Conservation (phyloP, 2,888 invertebrate genomes). For the Vannuccia rotundouncinata region DNA sequence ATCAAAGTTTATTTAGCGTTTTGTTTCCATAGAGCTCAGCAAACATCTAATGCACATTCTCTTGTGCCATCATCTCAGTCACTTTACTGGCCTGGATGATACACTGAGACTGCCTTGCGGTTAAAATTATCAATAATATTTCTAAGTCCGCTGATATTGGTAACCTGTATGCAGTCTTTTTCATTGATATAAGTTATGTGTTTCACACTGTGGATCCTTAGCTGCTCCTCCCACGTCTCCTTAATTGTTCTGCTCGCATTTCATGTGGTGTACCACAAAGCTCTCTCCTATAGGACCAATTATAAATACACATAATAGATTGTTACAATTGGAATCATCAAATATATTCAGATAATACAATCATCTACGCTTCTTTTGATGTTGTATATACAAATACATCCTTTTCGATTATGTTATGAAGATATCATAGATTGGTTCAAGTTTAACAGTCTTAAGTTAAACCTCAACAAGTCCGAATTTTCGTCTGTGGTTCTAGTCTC, state of each 20-base stretch:
- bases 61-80: constrained; percentile 10
- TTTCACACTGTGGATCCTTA: not conserved
- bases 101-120: constrained; percentile 17
- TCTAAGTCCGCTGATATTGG: not conserved
- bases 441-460: no score
- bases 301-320: not conserved
- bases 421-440: no score
- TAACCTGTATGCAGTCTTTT: not conserved
- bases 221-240: not conserved
- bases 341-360: not conserved
- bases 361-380: not conserved
- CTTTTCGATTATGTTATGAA: no score
- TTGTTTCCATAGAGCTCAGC: constrained; percentile 12
- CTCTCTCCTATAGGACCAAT: not conserved
- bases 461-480: no score
- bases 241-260: not conserved
- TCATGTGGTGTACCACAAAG: not conserved
- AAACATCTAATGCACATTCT: constrained; percentile 4
- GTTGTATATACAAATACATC: no score
- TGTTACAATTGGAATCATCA: not conserved
- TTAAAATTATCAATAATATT: constrained; percentile 11
- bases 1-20: constrained; percentile 3
- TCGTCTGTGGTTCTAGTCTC: no score
- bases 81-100: constrained; percentile 8
- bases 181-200: not conserved